Percentiles rank a stretch among this genome's conserved stretches.
These are phyloP conservation scores for Galbula dea DNA, from an alignment of 2,113 vertebrate genomes.

Conservation along the genomic window DNA sequence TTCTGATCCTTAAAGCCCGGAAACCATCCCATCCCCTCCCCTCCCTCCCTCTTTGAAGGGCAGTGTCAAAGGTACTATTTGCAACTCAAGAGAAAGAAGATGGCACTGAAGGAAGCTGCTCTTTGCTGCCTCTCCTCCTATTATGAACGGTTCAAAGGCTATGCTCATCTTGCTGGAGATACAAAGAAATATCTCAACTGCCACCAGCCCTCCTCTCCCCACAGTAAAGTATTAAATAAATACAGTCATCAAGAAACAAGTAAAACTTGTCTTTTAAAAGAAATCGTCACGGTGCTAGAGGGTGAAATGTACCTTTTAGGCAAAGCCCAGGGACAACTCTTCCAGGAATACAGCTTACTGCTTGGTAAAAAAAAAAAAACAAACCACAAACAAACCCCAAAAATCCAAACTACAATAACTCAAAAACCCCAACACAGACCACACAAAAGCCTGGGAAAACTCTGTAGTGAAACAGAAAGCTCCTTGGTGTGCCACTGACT, in stretches of 20 bases:
- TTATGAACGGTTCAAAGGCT: neutral
- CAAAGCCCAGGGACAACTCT: neutral
- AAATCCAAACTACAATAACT: neutral
- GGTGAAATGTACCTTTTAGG: neutral
- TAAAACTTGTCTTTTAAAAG: neutral
- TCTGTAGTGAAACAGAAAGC: neutral
- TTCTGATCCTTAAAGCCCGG: neutral
- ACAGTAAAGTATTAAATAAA: neutral
- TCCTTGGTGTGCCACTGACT: neutral
- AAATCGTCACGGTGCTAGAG: neutral
- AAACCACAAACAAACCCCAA: neutral
- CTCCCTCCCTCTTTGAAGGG: neutral
- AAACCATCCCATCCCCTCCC: too few relatives aligned
- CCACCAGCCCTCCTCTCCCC: neutral
- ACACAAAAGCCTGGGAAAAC: neutral
- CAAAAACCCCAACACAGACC: neutral
- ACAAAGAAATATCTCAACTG: neutral
- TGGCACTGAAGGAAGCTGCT: neutral
- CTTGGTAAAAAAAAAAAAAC: neutral
- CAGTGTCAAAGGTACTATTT: neutral
- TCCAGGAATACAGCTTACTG: neutral
- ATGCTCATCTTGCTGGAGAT: neutral
- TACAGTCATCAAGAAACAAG: neutral
- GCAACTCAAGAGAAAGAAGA: neutral
- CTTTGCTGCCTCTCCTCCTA: neutral